Evolutionary conservation across 2,797 vertebrate genomes (phyloP).

Genomic region (Meriones psammophilus): DNA sequence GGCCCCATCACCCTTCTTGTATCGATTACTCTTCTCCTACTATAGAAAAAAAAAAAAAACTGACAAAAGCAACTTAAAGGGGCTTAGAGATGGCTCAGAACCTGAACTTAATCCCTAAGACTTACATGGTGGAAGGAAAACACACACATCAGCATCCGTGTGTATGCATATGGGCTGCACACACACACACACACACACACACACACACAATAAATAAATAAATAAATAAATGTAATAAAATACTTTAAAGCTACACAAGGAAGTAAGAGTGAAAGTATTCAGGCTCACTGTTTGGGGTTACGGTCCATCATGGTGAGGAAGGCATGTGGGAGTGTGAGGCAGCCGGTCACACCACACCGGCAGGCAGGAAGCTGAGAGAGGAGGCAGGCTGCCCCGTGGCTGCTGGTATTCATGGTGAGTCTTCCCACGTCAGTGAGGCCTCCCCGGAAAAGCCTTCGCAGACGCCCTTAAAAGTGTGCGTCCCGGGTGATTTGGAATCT

Average conservation of each 20-base stretch:
- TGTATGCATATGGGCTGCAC: background rate
- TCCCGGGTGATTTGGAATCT: too few species aligned
- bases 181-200: background rate
- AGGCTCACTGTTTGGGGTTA: background rate
- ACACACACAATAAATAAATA: background rate
- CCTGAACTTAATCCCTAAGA: background rate
- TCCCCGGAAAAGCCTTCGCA: background rate
- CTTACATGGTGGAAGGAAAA: background rate
- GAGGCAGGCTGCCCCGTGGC: fast-evolving
- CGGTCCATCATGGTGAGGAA: background rate
- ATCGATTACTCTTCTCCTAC: background rate
- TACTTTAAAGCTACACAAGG: background rate
- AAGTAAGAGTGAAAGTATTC: too few species aligned
- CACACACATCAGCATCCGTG: too few species aligned
- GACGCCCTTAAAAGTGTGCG: too few species aligned
- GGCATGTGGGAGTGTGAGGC: background rate
- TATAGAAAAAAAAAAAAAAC: background rate
- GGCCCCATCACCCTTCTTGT: background rate
- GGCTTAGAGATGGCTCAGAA: background rate
- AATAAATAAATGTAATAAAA: background rate
- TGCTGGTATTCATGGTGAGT: too few species aligned
- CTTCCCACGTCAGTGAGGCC: background rate
- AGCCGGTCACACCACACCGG: background rate
- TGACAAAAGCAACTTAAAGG: too few species aligned
- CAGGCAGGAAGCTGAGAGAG: background rate